phyloP scores from a whole-genome alignment of 1,140 invertebrate species.

The Sesamia nonagrioides region DNA sequence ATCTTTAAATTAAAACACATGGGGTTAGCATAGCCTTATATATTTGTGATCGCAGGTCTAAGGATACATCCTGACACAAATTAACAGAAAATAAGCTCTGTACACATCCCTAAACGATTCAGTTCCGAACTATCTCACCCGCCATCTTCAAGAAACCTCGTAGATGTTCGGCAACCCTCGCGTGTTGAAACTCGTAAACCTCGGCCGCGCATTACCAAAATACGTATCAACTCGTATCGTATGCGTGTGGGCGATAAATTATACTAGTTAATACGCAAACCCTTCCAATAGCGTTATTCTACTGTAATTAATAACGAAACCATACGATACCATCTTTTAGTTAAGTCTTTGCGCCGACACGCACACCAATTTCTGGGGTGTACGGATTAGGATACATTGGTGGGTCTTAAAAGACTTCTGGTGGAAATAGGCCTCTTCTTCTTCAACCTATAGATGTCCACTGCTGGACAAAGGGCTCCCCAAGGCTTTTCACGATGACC shows the following conservation, averaged over 20 bases:
- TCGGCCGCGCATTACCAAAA: conserved; percentile 61
- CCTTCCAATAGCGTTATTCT: conserved; percentile 63
- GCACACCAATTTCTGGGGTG: conserved; percentile 52
- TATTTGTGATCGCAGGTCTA: no score
- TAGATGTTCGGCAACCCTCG: conserved; percentile 40
- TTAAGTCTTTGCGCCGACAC: conserved; percentile 53
- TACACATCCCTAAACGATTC: not conserved
- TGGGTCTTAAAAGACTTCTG: not conserved
- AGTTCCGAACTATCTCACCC: conserved; percentile 2
- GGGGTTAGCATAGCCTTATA: not conserved
- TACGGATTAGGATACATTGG: conserved; percentile 36
- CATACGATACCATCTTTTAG: conserved; percentile 62
- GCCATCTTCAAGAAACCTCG: conserved; percentile 14
- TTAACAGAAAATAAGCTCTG: not conserved
- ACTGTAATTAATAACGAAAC: conserved; percentile 71
- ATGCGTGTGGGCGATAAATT: conserved; percentile 61
- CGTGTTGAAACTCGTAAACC: conserved; percentile 66
- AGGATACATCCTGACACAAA: not conserved
- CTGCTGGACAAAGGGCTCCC: no score
- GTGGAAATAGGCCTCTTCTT: not conserved
- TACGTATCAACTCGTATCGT: conserved; percentile 66
- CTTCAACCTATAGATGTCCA: no score
- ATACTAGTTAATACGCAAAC: conserved; percentile 67
- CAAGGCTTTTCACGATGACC: no score
- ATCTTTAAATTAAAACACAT: not conserved